Base-by-base conservation (phyloP, 2,113 vertebrate species). In the Entosphenus tridentatus region DNA sequence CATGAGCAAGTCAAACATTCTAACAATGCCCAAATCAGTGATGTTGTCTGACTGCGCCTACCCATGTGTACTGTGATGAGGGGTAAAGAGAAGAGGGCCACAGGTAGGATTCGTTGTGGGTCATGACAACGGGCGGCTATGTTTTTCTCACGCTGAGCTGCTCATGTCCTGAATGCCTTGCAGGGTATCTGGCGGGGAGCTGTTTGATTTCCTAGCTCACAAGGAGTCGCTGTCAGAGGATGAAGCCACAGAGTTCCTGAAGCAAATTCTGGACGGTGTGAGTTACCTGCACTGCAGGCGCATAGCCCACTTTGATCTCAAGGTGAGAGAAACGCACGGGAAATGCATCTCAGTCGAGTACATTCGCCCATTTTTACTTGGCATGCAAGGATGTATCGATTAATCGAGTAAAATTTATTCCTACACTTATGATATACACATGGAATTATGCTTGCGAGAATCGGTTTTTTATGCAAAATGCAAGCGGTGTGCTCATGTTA, bases 221-320 rank as follows among this genome's bases (percentile, higher is more conserved):
- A 97, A 97, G 71, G 93, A 97, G 81, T 97, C 93, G 16, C 78
- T 97, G 71, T 88, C 88, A 0, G 91, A 97, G 78, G 93, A 97
- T 73, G 91, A 97, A 75, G 93, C 93, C 71, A 96, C 93, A 0
- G 90, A 95, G 79, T 97, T 97, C 81, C 88, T 97, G 70, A 97
- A 97, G 73, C 93, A 97, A 77, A 96, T 97, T 76, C 85, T 97
- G 73, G 93, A 89, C 13, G 93, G 93, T 18, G 93, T 97, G 77
- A 81, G 85, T 75, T 97, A 96, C 80, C 86, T 97, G 58, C 93
- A 97, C 77, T 85, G 85, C 72, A 89, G 93, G 73, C 81, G 83
- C 54, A 95, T 97, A 58, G 90, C 93, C 68, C 93, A 97, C 80
- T 97, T 97, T 71, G 93, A 97, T 81, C 87, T 97, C 54, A 97